Evolutionary conservation across 2,888 invertebrate species (phyloP), one percentile per base, ranked within the genome.

Genomic region (Drosophila siamana): DNA sequence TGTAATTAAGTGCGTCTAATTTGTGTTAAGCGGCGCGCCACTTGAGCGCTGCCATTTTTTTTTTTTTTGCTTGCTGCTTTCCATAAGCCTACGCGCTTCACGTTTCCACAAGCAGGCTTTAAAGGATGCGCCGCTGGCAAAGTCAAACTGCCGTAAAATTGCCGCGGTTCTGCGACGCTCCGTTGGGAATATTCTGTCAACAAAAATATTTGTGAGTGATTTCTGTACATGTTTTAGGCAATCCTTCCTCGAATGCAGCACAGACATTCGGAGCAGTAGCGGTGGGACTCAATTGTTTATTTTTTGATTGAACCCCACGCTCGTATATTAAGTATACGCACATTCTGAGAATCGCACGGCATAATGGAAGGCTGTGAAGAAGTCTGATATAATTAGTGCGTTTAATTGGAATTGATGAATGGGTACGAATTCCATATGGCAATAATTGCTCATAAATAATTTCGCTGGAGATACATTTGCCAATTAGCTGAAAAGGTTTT

Each of bases 1-100:
- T 78, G 84, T 86, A 84, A 84, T 84, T 88, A 84, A 86, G 84
- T 84, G 88, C 88, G 84, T 88, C 88, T 84, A 84, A 88, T 84
- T 88, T 88, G 84, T 78, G 85, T 86, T 84, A 86, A 84, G 82
- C 82, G 80, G 70, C 44, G 77, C 56, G 83, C 76, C 86, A 85
- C 82, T 82, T 87, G 73, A 82, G 81, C 76, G 73, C 63, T 69
- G 69, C 65, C 69, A 46, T 70, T 68, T 67, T 64, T 62, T 38
- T n/a, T 41, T 36, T 52, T 60, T 30, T 56, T 36, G 44, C 13
- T 33, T 66, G 61, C 30, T 48, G 43, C 57, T 60, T 55, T 67
- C 68, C 47, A 47, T 61, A 68, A 84, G 81, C 70, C 61, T 57
- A 52, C 48, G 46, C 65, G 56, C 60, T 50, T 51, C 51, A n/a